Conservation (phyloP, 2,888 invertebrate species). For the Nysson spinosus region DNA sequence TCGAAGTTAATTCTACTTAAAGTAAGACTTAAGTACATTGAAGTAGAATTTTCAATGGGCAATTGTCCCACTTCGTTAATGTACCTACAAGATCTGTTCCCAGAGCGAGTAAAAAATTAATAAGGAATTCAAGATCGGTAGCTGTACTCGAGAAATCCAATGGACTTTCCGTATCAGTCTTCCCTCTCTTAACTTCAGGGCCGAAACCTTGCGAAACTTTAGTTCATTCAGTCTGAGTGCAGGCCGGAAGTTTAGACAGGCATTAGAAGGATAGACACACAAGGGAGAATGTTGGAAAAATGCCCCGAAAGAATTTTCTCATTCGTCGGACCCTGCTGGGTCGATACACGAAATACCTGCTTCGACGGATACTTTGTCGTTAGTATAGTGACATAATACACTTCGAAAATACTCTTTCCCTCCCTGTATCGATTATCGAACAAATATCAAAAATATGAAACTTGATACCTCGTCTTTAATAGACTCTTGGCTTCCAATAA, state of each 20-base stretch:
- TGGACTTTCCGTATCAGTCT: conserved; percentile 14
- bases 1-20: conserved; percentile 46
- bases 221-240: conserved; percentile 22
- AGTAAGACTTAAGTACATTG: conserved; percentile 46
- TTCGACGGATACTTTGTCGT: conserved; percentile 30
- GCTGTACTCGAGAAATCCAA: neutral
- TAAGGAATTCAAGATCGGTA: conserved; percentile 47
- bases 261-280: conserved; percentile 48
- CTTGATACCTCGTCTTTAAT: too few species aligned
- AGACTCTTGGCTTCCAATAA: too few species aligned
- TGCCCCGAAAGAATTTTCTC: conserved; percentile 42
- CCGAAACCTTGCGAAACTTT: conserved; percentile 42
- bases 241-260: conserved; percentile 48
- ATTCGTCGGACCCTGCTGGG: conserved; percentile 14
- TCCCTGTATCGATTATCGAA: too few species aligned
- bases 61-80: conserved; percentile 22
- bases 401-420: too few species aligned
- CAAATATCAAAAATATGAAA: too few species aligned
- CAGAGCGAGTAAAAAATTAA: conserved; percentile 50
- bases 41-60: conserved; percentile 21
- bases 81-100: conserved; percentile 4
- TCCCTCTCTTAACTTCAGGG: conserved; percentile 39
- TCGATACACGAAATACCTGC: conserved; percentile 19
- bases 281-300: conserved; percentile 30
- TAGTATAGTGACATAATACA: too few species aligned